Evolutionary conservation across 2,113 vertebrate genomes (phyloP).

Genomic region (Datnioides undecimradiatus): DNA sequence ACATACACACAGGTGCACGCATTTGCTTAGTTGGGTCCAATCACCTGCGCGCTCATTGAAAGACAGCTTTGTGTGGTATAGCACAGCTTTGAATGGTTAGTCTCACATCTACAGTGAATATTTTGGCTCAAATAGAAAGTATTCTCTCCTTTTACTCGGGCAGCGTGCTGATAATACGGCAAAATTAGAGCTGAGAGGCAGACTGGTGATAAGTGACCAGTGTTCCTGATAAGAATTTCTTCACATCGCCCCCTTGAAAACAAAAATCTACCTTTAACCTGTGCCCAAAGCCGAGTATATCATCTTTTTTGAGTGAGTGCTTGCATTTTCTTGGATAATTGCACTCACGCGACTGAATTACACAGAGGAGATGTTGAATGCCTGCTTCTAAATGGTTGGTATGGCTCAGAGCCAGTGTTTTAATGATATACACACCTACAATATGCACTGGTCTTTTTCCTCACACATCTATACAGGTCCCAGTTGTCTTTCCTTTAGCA

Average conservation of each 20-base stretch:
- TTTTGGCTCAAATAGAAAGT: conserved; percentile 22
- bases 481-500: conserved; percentile 15
- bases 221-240: neutral
- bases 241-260: no score
- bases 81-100: conserved; percentile 5
- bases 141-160: no score
- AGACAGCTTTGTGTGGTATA: conserved; percentile 1
- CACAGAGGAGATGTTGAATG: conserved; percentile 11
- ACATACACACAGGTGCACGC: conserved; percentile 9
- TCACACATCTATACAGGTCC: neutral
- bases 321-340: conserved; percentile 28
- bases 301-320: neutral
- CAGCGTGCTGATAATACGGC: conserved; percentile 10
- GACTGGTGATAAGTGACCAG: neutral
- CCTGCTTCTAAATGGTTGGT: conserved; percentile 16
- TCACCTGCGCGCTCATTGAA: conserved; percentile 36
- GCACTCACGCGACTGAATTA: neutral
- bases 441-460: neutral
- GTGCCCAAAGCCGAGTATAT: neutral
- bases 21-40: conserved; percentile 41
- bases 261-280: neutral
- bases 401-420: conserved; percentile 12
- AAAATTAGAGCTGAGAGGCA: conserved; percentile 13
- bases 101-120: conserved; percentile 1
- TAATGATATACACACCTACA: conserved; percentile 1